Evolutionary conservation across 1,140 invertebrate genomes (phyloP).

Genomic region (Paralvinella palmiformis): DNA sequence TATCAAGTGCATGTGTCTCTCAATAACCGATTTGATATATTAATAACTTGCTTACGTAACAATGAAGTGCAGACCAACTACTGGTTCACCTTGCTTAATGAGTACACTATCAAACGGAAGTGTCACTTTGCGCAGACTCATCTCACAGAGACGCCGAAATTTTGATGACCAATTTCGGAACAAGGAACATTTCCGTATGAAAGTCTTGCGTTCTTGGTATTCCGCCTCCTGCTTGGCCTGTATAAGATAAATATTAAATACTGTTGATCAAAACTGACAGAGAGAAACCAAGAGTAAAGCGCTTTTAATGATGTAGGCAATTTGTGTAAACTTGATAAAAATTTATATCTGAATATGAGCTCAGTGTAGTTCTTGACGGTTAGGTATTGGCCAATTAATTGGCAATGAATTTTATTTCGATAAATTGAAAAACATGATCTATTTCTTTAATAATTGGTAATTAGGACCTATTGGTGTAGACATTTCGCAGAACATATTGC

Average conservation of each 20-base stretch:
- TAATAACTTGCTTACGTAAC: constrained; percentile 26
- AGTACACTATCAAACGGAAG: constrained; percentile 30
- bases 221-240: constrained; percentile 36
- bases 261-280: background rate
- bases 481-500: too few species aligned
- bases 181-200: constrained; percentile 38
- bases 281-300: background rate
- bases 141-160: constrained; percentile 39
- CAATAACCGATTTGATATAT: background rate
- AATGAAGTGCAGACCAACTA: constrained; percentile 35
- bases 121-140: constrained; percentile 34
- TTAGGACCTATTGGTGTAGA: too few species aligned
- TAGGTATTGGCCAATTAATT: background rate
- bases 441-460: too few species aligned
- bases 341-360: too few species aligned
- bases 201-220: constrained; percentile 31
- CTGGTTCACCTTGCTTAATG: constrained; percentile 31
- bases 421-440: too few species aligned
- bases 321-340: too few species aligned
- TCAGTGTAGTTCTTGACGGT: background rate
- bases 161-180: constrained; percentile 36
- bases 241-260: background rate
- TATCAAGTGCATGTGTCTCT: too few species aligned
- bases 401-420: background rate
- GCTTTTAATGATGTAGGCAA: too few species aligned